Evolutionary conservation across 2,113 vertebrate species (phyloP).

Genomic region (Piliocolobus tephrosceles): DNA sequence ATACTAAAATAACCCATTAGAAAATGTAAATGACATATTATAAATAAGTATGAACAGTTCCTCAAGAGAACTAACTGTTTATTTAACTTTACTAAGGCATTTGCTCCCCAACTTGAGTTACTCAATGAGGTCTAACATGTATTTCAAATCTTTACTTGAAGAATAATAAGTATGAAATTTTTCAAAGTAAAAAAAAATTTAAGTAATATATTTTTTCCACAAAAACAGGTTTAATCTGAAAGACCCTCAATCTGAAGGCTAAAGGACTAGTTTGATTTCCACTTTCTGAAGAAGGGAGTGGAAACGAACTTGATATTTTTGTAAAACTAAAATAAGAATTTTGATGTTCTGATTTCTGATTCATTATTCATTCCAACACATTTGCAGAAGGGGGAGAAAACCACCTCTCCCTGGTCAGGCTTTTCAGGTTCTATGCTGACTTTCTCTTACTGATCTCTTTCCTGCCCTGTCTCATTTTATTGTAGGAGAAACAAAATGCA

Average conservation of each 20-base stretch:
- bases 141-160: not conserved
- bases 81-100: constrained; percentile 28
- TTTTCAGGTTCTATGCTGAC: not conserved
- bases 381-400: not conserved
- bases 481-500: not conserved
- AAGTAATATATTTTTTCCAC: not conserved
- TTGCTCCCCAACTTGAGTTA: not conserved
- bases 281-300: not conserved
- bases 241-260: not conserved
- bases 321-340: not conserved
- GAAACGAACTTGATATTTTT: not conserved
- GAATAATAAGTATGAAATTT: not conserved
- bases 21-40: not conserved
- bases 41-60: constrained; percentile 53
- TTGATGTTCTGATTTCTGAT: not conserved
- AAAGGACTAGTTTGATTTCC: not conserved
- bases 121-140: not conserved
- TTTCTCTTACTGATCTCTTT: not conserved
- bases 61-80: not conserved
- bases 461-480: not conserved
- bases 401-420: not conserved
- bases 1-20: constrained; percentile 74
- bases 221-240: not conserved
- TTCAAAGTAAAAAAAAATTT: not conserved
- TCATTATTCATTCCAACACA: not conserved